Evolutionary conservation across 2,888 invertebrate genomes (phyloP).

Genomic region (Choristoneura rosaceana): DNA sequence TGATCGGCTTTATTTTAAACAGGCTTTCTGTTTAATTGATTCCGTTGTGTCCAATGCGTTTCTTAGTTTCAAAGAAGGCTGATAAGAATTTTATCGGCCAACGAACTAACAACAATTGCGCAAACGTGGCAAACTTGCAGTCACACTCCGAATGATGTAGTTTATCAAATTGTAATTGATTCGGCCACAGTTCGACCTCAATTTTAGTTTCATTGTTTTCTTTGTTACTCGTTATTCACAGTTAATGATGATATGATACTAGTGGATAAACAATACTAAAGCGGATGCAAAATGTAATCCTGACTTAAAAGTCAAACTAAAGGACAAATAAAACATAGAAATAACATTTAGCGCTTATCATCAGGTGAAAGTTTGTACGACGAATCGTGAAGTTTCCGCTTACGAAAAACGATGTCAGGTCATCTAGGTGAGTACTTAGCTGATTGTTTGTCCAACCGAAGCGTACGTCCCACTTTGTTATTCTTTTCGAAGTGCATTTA

Average conservation of each 20-base stretch:
- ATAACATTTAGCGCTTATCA: constrained; percentile 70
- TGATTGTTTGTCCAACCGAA: constrained; percentile 53
- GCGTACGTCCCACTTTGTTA: constrained; percentile 30
- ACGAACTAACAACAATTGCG: constrained; percentile 69
- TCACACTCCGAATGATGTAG: constrained; percentile 11
- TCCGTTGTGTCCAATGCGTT: constrained; percentile 64
- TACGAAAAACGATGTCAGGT: constrained; percentile 52
- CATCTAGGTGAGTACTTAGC: constrained; percentile 54
- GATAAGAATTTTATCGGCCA: constrained; percentile 79
- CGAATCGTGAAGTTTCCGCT: constrained; percentile 69
- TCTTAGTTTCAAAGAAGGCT: constrained; percentile 69
- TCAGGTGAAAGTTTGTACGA: constrained; percentile 76
- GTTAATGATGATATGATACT: background rate
- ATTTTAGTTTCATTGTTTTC: constrained; percentile 1
- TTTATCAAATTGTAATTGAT: constrained; percentile 40
- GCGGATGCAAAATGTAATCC: background rate
- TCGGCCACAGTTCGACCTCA: constrained; percentile 5
- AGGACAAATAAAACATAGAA: constrained; percentile 58
- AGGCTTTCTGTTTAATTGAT: constrained; percentile 64
- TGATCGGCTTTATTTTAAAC: constrained; percentile 35
- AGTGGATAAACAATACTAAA: background rate
- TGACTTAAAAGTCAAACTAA: constrained; percentile 51
- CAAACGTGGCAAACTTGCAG: constrained; percentile 51
- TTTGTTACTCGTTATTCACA: background rate
- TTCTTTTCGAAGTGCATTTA: constrained; percentile 37